Base-by-base conservation (phyloP, 1,140 invertebrate genomes). In the Drosophila asahinai region DNA sequence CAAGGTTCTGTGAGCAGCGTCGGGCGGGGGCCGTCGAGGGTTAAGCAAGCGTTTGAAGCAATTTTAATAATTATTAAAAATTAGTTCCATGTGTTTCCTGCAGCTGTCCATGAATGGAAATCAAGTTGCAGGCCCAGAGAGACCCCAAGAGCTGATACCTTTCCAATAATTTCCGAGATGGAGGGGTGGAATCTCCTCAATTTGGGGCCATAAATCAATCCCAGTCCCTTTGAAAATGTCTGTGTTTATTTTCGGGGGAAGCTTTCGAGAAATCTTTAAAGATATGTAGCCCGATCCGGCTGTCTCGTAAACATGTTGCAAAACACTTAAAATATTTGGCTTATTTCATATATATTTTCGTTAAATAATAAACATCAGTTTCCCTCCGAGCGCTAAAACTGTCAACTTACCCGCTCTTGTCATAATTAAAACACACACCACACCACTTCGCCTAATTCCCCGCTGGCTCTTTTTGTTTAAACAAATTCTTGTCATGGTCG, bases 11-110 rank as follows among this genome's bases (percentile, higher is more conserved):
- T 74, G 57, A 30, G 40, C 45, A 49, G 38, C 36, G 47, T 3
- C 42, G 40, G 22, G 22, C 22, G 22, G 22, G 22, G 3, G 22
- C 22, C 22, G 25, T 15, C 8, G 33, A 33, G 58, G 48, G 67
- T 75, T 73, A 43, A 25, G 59, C 49, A 49, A 57, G 47, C 36
- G 78, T 76, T 82, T 86, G 81, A 64, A 81, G 66, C 77, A 83
- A 89, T 83, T 87, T 87, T 81, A 65, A 81, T 89, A 89, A 89
- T 87, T 87, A 81, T 89, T 87, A 81, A 89, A 87, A 87, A 87
- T 87, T 89, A 89, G 84, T 78, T 84, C 82, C 84, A 87, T 84
- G 66, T 87, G 84, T 87, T 89, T 89, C 64, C 68, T 80, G 70
- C 83, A 83, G 83, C 83, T 83, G 79, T 61, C 81, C 47, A 30